phyloP scores from a whole-genome alignment of 2,113 vertebrate genomes.

The Promerops cafer region DNA sequence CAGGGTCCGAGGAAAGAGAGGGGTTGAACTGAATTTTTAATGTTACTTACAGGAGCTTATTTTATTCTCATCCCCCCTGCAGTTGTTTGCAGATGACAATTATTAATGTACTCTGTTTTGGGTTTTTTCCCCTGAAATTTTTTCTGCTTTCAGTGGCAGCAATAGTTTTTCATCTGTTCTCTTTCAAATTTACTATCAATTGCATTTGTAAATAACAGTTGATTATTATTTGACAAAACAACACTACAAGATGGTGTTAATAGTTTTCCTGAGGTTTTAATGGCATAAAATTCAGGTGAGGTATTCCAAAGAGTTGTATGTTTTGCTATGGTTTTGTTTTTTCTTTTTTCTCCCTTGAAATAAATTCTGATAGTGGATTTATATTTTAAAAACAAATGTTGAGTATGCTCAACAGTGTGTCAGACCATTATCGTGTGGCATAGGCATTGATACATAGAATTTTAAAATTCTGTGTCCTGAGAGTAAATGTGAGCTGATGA shows the following conservation, averaged over 20 bases:
- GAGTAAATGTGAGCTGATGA: constrained; percentile 5
- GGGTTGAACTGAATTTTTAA: constrained; percentile 72
- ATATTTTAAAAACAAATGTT: not conserved
- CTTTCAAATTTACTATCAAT: not conserved
- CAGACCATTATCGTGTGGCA: not conserved
- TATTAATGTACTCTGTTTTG: not conserved
- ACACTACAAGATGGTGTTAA: not conserved
- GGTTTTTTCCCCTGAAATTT: not conserved
- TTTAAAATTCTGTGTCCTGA: constrained; percentile 21
- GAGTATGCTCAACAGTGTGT: not conserved
- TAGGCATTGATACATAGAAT: not conserved
- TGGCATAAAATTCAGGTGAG: not conserved
- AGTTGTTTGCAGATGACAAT: constrained; percentile 10
- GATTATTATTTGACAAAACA: not conserved
- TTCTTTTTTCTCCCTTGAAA: not conserved
- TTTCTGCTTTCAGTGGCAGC: not conserved
- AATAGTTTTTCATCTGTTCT: constrained; percentile 11
- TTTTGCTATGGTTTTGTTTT: not conserved
- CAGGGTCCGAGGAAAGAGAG: constrained; percentile 56
- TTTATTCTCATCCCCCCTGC: constrained; percentile 14
- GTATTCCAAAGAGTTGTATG: not conserved
- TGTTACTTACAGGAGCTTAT: constrained; percentile 45
- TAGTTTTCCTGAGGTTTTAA: not conserved
- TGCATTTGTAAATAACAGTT: not conserved
- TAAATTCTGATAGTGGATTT: not conserved